These are phyloP conservation scores for Apostichopus japonicus DNA, from an alignment of 35 echinoderm and acorn worm species.

Conservation along the genomic window DNA sequence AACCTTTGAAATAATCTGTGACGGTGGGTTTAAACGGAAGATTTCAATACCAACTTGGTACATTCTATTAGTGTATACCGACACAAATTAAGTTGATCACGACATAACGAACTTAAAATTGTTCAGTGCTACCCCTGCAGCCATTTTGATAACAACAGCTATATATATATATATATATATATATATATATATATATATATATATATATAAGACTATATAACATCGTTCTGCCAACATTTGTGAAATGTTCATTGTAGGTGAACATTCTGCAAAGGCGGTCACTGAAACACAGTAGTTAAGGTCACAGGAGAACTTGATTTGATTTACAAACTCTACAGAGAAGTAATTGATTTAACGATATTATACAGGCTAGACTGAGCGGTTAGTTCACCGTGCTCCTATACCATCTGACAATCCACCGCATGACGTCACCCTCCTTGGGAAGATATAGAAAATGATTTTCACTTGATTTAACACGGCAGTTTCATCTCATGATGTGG, in stretches of 20 bases:
- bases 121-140: too few relatives aligned
- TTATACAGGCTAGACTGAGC: constrained; percentile 45
- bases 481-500: not conserved
- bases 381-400: not conserved
- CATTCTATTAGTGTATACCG: too few relatives aligned
- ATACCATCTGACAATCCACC: not conserved
- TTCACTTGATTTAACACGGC: not conserved
- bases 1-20: too few relatives aligned
- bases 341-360: constrained; percentile 34
- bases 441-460: not conserved
- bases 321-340: constrained; percentile 34
- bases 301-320: constrained; percentile 13
- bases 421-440: not conserved
- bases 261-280: constrained; percentile 21
- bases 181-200: too few relatives aligned
- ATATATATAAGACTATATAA: too few relatives aligned
- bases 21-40: too few relatives aligned
- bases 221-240: too few relatives aligned
- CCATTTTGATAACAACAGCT: too few relatives aligned
- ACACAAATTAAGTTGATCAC: too few relatives aligned
- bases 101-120: too few relatives aligned
- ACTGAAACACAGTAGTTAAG: constrained; percentile 12
- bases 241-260: not conserved
- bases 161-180: too few relatives aligned
- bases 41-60: too few relatives aligned